Percentiles rank a stretch among this genome's conserved stretches.
Evolutionary conservation across 1,140 invertebrate genomes (phyloP).

Genomic region (Papilio aristodemus): DNA sequence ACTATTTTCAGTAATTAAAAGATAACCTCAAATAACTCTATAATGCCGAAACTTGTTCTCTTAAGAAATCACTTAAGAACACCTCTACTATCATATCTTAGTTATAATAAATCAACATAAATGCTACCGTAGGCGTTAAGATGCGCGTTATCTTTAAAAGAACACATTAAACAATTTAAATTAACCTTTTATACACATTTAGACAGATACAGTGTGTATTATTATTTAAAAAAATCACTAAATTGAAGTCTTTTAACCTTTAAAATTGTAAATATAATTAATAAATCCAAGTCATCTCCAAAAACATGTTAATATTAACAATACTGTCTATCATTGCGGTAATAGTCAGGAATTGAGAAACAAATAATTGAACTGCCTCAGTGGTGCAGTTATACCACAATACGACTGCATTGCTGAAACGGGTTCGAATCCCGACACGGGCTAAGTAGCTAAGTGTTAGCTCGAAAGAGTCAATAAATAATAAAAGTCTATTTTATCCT

Average conservation of each 20-base stretch:
- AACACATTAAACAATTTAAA: slow-evolving; percentile 17
- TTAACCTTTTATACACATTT: slow-evolving; percentile 15
- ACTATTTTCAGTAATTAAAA: neutral
- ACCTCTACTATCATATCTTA: slow-evolving; percentile 15
- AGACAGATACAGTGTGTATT: neutral
- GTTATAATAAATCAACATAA: slow-evolving; percentile 9
- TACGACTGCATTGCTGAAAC: too few relatives aligned
- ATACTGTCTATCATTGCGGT: too few relatives aligned
- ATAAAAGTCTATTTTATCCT: too few relatives aligned
- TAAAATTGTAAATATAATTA: neutral
- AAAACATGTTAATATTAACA: neutral
- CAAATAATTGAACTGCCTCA: too few relatives aligned
- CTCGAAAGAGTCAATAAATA: too few relatives aligned
- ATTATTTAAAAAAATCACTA: neutral
- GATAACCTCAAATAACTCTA: slow-evolving; percentile 5
- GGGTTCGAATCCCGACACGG: too few relatives aligned
- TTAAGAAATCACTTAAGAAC: slow-evolving; percentile 7
- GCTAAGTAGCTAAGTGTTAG: too few relatives aligned
- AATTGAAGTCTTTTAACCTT: neutral
- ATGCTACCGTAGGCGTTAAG: slow-evolving; percentile 7
- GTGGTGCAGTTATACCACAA: too few relatives aligned
- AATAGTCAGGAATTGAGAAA: too few relatives aligned
- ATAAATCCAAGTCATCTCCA: neutral
- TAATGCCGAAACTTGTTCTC: neutral
- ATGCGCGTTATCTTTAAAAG: neutral